These are phyloP conservation scores for Nematolebias whitei DNA, from an alignment of 2,113 vertebrate genomes.

Conservation along the genomic window DNA sequence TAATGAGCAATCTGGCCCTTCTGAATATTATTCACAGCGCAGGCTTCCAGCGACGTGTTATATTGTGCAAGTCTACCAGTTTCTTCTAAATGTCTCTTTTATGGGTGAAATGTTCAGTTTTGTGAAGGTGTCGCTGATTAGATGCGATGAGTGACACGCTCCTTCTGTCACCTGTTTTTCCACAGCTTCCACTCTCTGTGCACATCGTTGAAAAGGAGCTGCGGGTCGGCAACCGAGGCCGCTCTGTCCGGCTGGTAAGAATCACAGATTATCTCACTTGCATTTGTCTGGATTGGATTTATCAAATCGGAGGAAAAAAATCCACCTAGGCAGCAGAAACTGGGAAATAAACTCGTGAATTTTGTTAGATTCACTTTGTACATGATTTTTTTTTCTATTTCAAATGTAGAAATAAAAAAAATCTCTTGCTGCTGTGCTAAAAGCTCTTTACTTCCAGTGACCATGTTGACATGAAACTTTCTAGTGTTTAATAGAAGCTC, in stretches of 20 bases:
- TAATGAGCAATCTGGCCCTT: conserved; percentile 78
- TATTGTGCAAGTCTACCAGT: conserved; percentile 26
- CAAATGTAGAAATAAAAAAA: too few relatives aligned
- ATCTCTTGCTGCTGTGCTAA: background rate
- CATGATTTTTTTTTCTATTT: too few relatives aligned
- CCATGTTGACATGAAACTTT: conserved; percentile 27
- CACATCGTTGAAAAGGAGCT: conserved; percentile 13
- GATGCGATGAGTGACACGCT: conserved; percentile 46
- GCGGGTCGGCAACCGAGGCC: conserved; percentile 5
- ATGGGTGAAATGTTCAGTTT: conserved; percentile 2
- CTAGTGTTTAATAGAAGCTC: conserved; percentile 23
- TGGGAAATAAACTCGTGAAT: background rate
- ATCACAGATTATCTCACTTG: conserved; percentile 11
- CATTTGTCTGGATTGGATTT: background rate
- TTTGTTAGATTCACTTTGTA: background rate
- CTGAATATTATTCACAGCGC: conserved; percentile 56
- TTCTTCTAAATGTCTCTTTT: conserved; percentile 1
- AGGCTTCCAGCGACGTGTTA: conserved; percentile 51
- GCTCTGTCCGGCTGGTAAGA: conserved; percentile 51
- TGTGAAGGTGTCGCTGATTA: conserved; percentile 35
- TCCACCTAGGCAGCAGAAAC: background rate
- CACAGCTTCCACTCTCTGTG: conserved; percentile 36
- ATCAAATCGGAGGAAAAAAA: background rate
- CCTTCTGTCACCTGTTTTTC: conserved; percentile 56
- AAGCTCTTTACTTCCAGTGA: conserved; percentile 30